phyloP scores from a whole-genome alignment of 2,888 invertebrate genomes.

The Ephialtes manifestator region DNA sequence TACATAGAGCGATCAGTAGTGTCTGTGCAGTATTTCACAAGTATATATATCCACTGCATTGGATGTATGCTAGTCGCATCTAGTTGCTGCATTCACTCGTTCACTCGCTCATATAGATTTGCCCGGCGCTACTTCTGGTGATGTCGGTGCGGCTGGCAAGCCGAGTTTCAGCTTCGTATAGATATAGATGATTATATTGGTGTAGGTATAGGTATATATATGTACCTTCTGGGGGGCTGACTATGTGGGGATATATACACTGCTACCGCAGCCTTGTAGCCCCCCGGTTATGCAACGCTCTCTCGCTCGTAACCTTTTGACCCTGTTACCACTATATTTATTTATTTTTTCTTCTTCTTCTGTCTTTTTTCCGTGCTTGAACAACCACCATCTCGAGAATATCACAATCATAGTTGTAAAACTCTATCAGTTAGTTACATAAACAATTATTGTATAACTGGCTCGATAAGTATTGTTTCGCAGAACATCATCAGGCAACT shows the following conservation, averaged over 20 bases:
- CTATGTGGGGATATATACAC: constrained; percentile 40
- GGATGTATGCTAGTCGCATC: constrained; percentile 19
- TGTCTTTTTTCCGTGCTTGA: constrained; percentile 5
- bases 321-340: constrained; percentile 67
- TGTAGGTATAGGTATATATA: neutral
- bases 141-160: constrained; percentile 18
- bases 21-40: neutral
- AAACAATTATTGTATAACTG: no score
- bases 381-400: neutral
- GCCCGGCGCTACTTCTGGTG: neutral
- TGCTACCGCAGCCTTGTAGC: constrained; percentile 47
- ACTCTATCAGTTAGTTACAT: no score
- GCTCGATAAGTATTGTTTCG: no score
- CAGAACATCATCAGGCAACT: no score
- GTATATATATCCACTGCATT: neutral
- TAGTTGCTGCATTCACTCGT: constrained; percentile 17
- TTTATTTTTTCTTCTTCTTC: constrained; percentile 24
- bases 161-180: constrained; percentile 24
- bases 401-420: no score
- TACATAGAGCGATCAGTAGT: neutral
- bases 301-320: constrained; percentile 70
- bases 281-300: constrained; percentile 67
- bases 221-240: neutral
- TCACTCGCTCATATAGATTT: constrained; percentile 17
- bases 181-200: neutral